phyloP scores from a whole-genome alignment of 1,140 invertebrate genomes.

The Chironomus striatipennis region DNA sequence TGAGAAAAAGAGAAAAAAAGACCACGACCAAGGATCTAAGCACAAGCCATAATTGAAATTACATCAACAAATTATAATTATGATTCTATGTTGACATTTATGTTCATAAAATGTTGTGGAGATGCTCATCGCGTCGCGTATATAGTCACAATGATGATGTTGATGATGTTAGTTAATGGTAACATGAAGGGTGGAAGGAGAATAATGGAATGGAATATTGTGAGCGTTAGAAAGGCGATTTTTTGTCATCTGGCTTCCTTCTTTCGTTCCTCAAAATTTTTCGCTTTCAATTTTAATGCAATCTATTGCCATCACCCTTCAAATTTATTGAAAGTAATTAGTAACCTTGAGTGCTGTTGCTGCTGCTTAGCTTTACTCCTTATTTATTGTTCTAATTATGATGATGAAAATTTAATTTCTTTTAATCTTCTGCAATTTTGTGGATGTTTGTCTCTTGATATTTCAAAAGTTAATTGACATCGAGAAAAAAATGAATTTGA shows the following conservation, averaged over 20 bases:
- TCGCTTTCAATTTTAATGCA: not conserved
- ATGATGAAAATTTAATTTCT: not conserved
- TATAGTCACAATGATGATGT: not conserved
- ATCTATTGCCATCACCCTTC: not conserved
- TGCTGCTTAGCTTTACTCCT: not conserved
- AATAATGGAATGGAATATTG: not conserved
- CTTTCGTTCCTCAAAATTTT: not conserved
- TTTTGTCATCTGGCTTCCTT: conserved; percentile 19
- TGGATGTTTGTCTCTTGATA: no score
- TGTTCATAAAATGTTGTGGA: not conserved
- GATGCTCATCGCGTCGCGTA: no score
- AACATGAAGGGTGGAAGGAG: no score
- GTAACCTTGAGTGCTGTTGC: conserved; percentile 4
- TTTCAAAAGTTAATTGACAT: no score
- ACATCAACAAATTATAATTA: not conserved
- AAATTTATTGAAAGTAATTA: conserved; percentile 16
- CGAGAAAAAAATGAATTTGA: no score
- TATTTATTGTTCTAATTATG: not conserved
- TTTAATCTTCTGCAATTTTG: not conserved
- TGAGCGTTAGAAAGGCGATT: not conserved
- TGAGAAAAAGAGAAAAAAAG: no score
- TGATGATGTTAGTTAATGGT: no score
- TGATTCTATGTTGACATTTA: no score
- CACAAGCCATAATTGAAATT: no score
- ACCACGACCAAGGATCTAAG: no score